Percentiles rank a stretch among this genome's conserved stretches.
Evolutionary conservation across 2,113 vertebrate species (phyloP).

Genomic region (Oreochromis spilurus): DNA sequence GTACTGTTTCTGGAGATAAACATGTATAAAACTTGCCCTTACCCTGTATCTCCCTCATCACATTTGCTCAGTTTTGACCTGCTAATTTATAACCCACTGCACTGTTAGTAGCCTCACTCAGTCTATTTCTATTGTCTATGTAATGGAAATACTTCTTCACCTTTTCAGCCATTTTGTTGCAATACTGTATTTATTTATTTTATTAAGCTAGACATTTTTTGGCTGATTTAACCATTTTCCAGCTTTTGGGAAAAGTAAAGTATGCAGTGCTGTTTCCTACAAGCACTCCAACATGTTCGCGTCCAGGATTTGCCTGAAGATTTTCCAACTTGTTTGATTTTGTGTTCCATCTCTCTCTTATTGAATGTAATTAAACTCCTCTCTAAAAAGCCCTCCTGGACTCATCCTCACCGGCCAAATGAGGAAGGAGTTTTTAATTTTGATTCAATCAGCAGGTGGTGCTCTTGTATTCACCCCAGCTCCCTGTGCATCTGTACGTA

Average conservation of each 20-base stretch:
- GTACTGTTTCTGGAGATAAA: background rate
- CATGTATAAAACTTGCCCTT: background rate
- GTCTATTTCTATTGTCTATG: background rate
- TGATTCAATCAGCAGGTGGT: slow-evolving; percentile 30
- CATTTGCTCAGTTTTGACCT: background rate
- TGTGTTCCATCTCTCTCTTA: background rate
- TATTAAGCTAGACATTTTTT: background rate
- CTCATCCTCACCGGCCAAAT: background rate
- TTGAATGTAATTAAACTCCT: background rate
- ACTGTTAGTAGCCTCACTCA: background rate
- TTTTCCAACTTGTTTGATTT: background rate
- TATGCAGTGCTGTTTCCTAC: background rate
- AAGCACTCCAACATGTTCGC: background rate
- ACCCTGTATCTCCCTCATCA: background rate
- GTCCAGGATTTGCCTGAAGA: background rate
- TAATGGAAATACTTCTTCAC: background rate
- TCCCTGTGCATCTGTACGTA: background rate
- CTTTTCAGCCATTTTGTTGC: background rate
- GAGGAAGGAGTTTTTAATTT: background rate
- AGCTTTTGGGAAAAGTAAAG: background rate
- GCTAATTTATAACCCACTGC: background rate
- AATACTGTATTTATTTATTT: background rate
- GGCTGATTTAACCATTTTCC: background rate
- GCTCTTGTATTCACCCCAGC: background rate
- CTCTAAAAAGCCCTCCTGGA: background rate